Evolutionary conservation across 2,888 invertebrate species (phyloP), one percentile per base, ranked within the genome.

Genomic region (Drosophila hawaiiensis): DNA sequence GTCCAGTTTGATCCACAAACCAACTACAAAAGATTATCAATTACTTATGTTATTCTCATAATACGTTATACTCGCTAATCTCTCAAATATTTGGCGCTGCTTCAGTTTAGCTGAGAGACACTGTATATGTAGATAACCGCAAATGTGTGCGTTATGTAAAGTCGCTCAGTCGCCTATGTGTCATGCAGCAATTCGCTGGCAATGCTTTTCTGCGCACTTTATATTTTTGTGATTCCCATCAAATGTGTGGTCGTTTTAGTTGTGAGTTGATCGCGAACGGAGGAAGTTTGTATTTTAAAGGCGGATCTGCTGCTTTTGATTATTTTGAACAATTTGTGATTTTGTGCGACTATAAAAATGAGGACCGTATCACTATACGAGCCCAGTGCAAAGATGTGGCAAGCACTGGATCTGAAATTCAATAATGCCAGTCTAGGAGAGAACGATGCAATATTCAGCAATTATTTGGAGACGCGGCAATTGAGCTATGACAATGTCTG

Each of bases 401-500:
- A 22, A 1, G 83, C 84, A 0, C 14, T 76, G 1, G 0, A 49
- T 3, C 6, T 33, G 1, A 33, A 69, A 2, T 84, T 84, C 28
- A 54, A 25, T 22, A 62, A 73, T 7, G 39, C 33, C 10, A 64
- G 58, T 39, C 64, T 84, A 9, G 12, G 2, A 1, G 9, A 37
- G 1, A 28, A 12, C 4, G 68, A 65, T 50, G n/a, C 43, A 0
- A 19, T 37, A 1, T 76, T 84, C n/a, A 2, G 4, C 0, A 35
- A 72, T 14, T 92, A 87, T 59, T 19, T 89, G 25, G 2, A 31
- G 7, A 63, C 70, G 0, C 29, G n/a, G 0, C 29, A 39, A 3
- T 54, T 92, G 33, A 76, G 62, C 29, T 25, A 64, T 9, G 31
- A 74, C 6, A 92, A 91, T 67, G 78, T 80, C 2, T 61, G 62